Evolutionary conservation across 2,113 vertebrate genomes (phyloP).

Genomic region (Nansenia antarctica): DNA sequence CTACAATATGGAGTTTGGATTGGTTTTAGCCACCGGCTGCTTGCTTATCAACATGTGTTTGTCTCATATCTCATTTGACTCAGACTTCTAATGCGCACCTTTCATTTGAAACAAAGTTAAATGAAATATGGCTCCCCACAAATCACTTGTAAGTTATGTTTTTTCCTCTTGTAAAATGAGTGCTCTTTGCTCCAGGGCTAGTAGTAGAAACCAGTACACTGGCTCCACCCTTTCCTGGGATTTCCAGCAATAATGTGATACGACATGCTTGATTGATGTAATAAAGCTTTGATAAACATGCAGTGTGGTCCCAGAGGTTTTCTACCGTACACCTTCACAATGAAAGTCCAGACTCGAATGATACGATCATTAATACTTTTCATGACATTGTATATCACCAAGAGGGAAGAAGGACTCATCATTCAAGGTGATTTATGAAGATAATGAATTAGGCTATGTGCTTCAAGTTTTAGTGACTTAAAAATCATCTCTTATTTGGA

Average conservation of each 20-base stretch:
- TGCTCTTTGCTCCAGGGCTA: conserved; percentile 51
- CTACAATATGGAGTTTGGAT: too few species aligned
- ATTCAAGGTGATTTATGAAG: too few species aligned
- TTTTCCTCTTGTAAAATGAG: conserved; percentile 65
- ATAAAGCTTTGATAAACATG: conserved; percentile 56
- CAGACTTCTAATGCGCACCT: conserved; percentile 26
- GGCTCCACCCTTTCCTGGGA: conserved; percentile 57
- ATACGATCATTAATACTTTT: too few species aligned
- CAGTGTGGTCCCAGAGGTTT: conserved; percentile 53
- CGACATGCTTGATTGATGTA: conserved; percentile 55
- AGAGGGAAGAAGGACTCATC: too few species aligned
- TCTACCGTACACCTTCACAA: not conserved
- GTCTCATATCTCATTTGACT: conserved; percentile 16
- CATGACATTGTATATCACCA: too few species aligned
- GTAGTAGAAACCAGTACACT: conserved; percentile 40
- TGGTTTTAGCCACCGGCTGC: too few species aligned
- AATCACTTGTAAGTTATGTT: conserved; percentile 56
- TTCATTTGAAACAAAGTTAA: conserved; percentile 49
- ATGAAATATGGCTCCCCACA: conserved; percentile 35
- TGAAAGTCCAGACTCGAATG: too few species aligned
- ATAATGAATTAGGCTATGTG: too few species aligned
- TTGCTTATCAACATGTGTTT: too few species aligned
- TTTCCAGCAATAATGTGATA: conserved; percentile 59
- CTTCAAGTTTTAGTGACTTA: too few species aligned
- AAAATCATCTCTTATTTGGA: too few species aligned